Evolutionary conservation across 2,113 vertebrate genomes (phyloP), one percentile per base, ranked within the genome.

Genomic region (Zosterops japonicus): DNA sequence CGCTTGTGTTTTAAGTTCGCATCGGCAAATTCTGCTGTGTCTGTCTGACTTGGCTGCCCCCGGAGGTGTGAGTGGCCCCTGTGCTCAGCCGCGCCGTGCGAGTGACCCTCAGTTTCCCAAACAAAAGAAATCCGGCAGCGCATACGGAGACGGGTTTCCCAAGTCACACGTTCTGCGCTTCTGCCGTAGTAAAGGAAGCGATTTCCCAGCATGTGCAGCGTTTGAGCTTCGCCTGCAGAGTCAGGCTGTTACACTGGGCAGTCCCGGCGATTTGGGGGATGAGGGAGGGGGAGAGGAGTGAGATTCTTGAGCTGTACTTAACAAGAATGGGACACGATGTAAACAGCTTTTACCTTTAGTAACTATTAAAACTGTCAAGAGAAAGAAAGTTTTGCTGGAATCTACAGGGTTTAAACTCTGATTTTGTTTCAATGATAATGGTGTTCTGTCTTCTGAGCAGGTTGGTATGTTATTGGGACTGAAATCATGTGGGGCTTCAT

Each of bases 281-380:
- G 50, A 72, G 77, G 50, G 68, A 41, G 36, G 15, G 56, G 28
- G 52, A 65, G 18, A 41, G 29, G 41, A 57, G 71, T 5, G 35
- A 11, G 15, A 29, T 72, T 77, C 68, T 24, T 46, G 71, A 39
- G 71, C 1, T 5, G 23, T 76, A 27, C n/a, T 44, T 13, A 20
- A 28, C 12, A 8, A 14, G 31, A 79, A 44, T 0, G 2, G 49
- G 35, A 23, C 7, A 1, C 0, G 2, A 12, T 4, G 16, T 28
- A 52, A 57, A 14, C 31, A 69, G 63, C 21, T 63, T 63, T 88
- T 86, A 33, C 42, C 11, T 8, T 31, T 29, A 42, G 21, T 42
- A 55, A 46, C 59, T 33, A 6, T 60, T 72, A 24, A 44, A 78
- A 19, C 42, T 42, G 60, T 42, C 64, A 36, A 6, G 27, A 17